A percentile compares a stretch with the other conserved stretches of the same genome.
Evolutionary conservation across 2,888 invertebrate genomes (phyloP).

Genomic region (Aricia artaxerxes): DNA sequence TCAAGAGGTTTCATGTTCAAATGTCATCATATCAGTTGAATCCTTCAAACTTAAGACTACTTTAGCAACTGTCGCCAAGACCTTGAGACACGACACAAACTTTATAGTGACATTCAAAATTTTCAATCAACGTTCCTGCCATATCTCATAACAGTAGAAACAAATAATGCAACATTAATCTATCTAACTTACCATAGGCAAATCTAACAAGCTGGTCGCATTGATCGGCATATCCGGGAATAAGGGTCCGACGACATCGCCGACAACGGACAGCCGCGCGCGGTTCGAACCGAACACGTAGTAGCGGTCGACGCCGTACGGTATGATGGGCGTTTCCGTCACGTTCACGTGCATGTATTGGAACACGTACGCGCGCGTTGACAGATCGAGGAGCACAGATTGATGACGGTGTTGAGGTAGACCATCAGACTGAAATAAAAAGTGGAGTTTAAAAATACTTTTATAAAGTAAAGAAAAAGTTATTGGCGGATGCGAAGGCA

Average conservation of each 20-base stretch:
- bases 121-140: too few relatives aligned
- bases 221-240: conserved; percentile 96
- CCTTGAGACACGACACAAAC: too few relatives aligned
- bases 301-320: conserved; percentile 91
- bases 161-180: background rate
- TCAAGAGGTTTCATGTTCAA: too few relatives aligned
- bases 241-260: conserved; percentile 95
- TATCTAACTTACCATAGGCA: conserved; percentile 84
- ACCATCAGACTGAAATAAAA: conserved; percentile 86
- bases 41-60: too few relatives aligned
- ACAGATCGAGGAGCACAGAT: conserved; percentile 93
- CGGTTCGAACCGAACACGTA: conserved; percentile 96
- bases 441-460: too few relatives aligned
- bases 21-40: too few relatives aligned
- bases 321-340: conserved; percentile 95
- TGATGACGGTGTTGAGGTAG: conserved; percentile 95
- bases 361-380: conserved; percentile 93
- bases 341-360: conserved; percentile 98
- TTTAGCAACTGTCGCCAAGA: too few relatives aligned
- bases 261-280: conserved; percentile 90
- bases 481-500: background rate
- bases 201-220: conserved; percentile 87
- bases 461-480: too few relatives aligned
- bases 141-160: too few relatives aligned
- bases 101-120: too few relatives aligned